Conservation (phyloP, 2,888 invertebrate genomes). For the Tolmerus cingulatus region DNA sequence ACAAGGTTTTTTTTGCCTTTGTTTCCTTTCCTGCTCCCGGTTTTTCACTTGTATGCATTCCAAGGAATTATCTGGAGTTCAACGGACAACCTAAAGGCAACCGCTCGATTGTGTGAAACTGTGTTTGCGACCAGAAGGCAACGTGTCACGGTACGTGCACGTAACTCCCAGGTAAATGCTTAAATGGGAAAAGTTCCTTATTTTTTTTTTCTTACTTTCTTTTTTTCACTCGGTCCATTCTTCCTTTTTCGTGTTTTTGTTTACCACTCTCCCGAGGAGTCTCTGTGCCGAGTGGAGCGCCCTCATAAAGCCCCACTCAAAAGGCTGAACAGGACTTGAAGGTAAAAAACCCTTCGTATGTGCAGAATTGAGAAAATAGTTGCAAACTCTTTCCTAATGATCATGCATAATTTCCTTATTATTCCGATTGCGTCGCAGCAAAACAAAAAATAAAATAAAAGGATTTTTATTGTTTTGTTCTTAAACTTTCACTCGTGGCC, state of each 20-base stretch:
- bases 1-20: background rate
- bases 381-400: conserved; percentile 8
- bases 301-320: conserved; percentile 8
- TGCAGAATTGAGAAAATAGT: conserved; percentile 17
- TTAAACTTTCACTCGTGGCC: background rate
- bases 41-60: background rate
- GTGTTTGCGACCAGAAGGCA: conserved; percentile 23
- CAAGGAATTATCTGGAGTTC: background rate
- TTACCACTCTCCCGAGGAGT: background rate
- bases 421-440: background rate
- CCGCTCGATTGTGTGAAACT: background rate
- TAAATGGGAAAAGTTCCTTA: background rate
- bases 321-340: conserved; percentile 4
- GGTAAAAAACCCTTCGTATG: background rate
- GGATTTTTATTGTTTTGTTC: background rate
- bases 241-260: background rate
- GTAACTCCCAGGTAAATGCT: background rate
- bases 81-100: background rate
- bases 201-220: background rate
- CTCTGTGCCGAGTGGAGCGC: background rate
- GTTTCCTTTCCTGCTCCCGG: background rate
- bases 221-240: background rate
- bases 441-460: background rate
- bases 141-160: conserved; percentile 26
- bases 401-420: conserved; percentile 22